Evolutionary conservation across 2,113 vertebrate genomes (phyloP).

Genomic region (Hippocampus zosterae): DNA sequence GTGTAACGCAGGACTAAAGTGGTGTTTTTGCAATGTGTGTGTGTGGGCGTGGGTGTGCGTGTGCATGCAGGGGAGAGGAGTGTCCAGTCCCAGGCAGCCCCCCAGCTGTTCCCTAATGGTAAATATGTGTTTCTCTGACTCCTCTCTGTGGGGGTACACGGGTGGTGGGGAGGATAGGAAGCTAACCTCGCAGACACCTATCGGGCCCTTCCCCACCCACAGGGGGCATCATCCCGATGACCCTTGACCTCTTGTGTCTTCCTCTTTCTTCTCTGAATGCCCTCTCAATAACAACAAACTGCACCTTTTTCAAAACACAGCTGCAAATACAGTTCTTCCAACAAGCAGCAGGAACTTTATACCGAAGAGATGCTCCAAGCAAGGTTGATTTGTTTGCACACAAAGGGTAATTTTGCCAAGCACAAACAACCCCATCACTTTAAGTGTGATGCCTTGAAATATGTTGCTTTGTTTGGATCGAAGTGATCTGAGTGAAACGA

Average conservation of each 20-base stretch:
- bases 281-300: constrained; percentile 63
- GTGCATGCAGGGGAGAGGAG: constrained; percentile 92
- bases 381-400: constrained; percentile 1
- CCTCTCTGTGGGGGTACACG: constrained; percentile 63
- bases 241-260: constrained; percentile 50
- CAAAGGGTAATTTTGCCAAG: constrained; percentile 1
- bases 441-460: constrained; percentile 22
- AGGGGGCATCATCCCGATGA: constrained; percentile 57
- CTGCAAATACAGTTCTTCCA: constrained; percentile 38
- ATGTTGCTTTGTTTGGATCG: constrained; percentile 42
- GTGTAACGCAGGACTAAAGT: constrained; percentile 74
- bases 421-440: constrained; percentile 12
- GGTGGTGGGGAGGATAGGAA: constrained; percentile 61
- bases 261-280: constrained; percentile 64
- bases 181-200: constrained; percentile 50
- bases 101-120: constrained; percentile 96
- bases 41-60: constrained; percentile 64
- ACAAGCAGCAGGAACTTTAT: constrained; percentile 11
- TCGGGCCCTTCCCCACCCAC: constrained; percentile 48
- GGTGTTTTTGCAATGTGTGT: constrained; percentile 81
- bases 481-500: constrained; percentile 34
- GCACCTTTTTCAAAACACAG: constrained; percentile 64
- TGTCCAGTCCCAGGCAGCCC: constrained; percentile 84
- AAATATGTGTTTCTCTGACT: constrained; percentile 83
- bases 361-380: not conserved